Percentiles rank a stretch among this genome's conserved stretches.
phyloP scores from a whole-genome alignment of 2,113 vertebrate genomes.

The Centropus bengalensis region DNA sequence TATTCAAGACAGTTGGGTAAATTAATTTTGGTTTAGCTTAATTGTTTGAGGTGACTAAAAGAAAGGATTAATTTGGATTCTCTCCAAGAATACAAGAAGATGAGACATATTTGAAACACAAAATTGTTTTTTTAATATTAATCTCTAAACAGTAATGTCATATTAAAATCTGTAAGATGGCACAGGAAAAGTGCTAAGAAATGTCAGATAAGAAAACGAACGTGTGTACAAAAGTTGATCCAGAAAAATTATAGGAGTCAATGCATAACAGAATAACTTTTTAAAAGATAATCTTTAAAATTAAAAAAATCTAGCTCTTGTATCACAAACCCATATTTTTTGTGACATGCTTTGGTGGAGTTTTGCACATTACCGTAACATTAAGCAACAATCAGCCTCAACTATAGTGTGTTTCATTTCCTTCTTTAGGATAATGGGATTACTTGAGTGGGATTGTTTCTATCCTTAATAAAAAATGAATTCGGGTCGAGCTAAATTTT shows the following conservation, averaged over 20 bases:
- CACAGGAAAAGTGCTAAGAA: background rate
- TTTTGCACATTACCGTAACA: background rate
- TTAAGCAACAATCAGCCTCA: background rate
- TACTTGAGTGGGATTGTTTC: background rate
- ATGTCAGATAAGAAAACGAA: background rate
- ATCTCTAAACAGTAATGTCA: background rate
- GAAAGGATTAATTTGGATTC: background rate
- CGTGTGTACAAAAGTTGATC: background rate
- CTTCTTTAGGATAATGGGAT: background rate
- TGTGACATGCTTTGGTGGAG: background rate
- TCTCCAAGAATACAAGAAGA: background rate
- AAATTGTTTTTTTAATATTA: background rate
- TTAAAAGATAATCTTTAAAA: background rate
- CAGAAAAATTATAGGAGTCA: background rate
- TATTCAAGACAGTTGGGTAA: background rate
- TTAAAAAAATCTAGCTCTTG: background rate
- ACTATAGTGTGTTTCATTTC: background rate
- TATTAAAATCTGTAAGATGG: background rate
- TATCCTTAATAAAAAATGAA: background rate
- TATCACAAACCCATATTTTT: background rate
- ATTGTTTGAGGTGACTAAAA: background rate
- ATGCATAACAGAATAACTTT: background rate
- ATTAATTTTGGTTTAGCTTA: background rate
- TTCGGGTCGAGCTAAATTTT: background rate
- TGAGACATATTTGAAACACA: background rate